A percentile compares a stretch with the other conserved stretches of the same genome.
Evolutionary conservation across 2,888 invertebrate genomes (phyloP).

Genomic region (Mycalesis mineus): DNA sequence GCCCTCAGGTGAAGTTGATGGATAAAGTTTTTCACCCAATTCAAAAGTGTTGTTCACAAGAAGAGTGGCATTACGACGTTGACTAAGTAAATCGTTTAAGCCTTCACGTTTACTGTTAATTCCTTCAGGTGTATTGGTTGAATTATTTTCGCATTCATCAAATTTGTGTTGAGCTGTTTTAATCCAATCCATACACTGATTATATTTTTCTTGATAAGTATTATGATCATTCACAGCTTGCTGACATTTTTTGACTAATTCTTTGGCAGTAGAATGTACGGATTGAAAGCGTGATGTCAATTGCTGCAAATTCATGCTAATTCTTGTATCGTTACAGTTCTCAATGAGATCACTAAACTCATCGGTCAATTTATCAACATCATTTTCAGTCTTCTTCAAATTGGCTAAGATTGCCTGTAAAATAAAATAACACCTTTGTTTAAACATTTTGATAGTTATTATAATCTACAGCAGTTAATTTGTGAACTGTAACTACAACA

Average conservation of each 20-base stretch:
- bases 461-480: not conserved
- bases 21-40: conserved; percentile 90
- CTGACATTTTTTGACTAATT: conserved; percentile 94
- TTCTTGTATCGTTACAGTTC: conserved; percentile 89
- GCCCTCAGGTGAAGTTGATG: conserved; percentile 91
- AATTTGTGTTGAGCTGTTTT: conserved; percentile 85
- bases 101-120: conserved; percentile 83
- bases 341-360: conserved; percentile 91
- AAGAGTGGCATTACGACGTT: conserved; percentile 85
- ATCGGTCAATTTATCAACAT: conserved; percentile 91
- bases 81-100: conserved; percentile 84
- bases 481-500: conserved; percentile 65
- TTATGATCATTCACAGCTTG: conserved; percentile 90
- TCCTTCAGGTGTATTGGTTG: conserved; percentile 82
- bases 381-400: conserved; percentile 89
- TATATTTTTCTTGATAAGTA: conserved; percentile 88
- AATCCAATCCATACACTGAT: conserved; percentile 89
- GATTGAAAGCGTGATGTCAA: conserved; percentile 93
- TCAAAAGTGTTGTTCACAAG: conserved; percentile 91
- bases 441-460: conserved; percentile 2
- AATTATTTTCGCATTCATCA: conserved; percentile 81
- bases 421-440: conserved; percentile 5
- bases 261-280: conserved; percentile 91
- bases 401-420: conserved; percentile 85
- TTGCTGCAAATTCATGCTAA: conserved; percentile 92